phyloP scores from a whole-genome alignment of 2,797 vertebrate genomes.

The Threskiornis aethiopicus region DNA sequence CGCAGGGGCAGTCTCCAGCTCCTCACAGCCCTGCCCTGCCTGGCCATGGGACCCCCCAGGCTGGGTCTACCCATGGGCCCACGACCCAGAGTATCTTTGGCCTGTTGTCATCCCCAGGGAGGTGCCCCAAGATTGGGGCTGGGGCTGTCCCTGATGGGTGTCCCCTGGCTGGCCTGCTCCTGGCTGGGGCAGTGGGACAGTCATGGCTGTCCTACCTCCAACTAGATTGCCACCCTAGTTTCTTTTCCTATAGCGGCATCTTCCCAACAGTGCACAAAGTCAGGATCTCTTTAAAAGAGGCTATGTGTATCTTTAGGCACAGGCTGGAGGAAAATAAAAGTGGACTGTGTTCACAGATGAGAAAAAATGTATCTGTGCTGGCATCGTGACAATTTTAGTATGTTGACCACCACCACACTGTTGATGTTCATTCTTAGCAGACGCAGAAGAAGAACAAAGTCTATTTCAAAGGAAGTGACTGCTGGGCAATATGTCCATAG shows the following conservation, averaged over 20 bases:
- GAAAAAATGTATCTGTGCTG: neutral
- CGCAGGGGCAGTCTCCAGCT: rapidly evolving
- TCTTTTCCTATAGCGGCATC: neutral
- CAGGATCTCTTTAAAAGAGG: neutral
- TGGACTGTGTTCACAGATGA: neutral
- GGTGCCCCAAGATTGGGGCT: neutral
- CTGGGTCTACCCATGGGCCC: no score
- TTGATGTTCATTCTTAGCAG: neutral
- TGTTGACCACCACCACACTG: neutral
- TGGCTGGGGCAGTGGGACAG: no score
- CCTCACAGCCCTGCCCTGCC: no score
- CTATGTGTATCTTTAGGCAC: neutral
- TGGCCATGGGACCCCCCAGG: no score
- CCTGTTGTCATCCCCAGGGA: neutral
- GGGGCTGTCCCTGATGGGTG: neutral
- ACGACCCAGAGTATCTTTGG: neutral
- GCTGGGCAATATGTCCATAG: neutral
- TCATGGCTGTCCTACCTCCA: neutral
- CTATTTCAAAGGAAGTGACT: neutral
- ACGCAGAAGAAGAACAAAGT: neutral
- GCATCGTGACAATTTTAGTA: neutral
- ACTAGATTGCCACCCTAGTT: neutral
- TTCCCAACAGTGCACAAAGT: neutral
- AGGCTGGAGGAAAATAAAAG: neutral
- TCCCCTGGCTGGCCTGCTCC: neutral